Evolutionary conservation across 2,113 vertebrate genomes (phyloP), one percentile per base, ranked within the genome.

Genomic region (Willisornis vidua): DNA sequence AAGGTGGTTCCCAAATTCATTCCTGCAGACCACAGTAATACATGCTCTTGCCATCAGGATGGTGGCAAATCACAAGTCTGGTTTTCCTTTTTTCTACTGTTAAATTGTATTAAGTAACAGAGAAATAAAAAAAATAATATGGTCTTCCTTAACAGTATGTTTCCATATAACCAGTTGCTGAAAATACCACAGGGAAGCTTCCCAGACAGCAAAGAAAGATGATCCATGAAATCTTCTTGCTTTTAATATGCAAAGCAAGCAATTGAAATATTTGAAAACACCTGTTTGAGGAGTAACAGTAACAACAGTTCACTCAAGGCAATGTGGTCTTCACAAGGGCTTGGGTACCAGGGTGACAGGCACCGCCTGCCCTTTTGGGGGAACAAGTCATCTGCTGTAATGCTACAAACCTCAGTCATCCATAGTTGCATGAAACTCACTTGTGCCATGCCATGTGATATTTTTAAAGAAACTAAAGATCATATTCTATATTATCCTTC

Each of bases 321-420:
- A 87, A 26, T 41, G n/a, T 19, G 15, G 20, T 66, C 85, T 89
- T 65, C 81, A 54, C 19, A 29, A 35, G 37, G 41, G 5, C 33
- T 65, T 54, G 23, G 14, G 16, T 35, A 26, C 11, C 10, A 46
- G 17, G 23, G 4, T 46, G 23, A 37, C 15, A 46, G 24, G 16
- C 4, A 41, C 18, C 24, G 78, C 35, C 2, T 8, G 23, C 19
- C 66, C 45, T 20, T 39, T 75, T 76, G 51, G 29, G 46, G 48
- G 33, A 86, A 48, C 15, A 61, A 66, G 46, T 29, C 7, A 54
- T 35, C 41, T 78, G 14, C n/a, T 78, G 14, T 26, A 87, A 51
- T 0, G 0, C 9, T 48, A 11, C 29, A 74, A 84, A 74, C 9
- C 51, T 80, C 29, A 1, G 2, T 3, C 90, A 19, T 73, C 15